Percentiles rank a stretch among this genome's conserved stretches.
These are phyloP conservation scores for Pangasius djambal DNA, from an alignment of 2,797 vertebrate genomes.

Conservation along the genomic window DNA sequence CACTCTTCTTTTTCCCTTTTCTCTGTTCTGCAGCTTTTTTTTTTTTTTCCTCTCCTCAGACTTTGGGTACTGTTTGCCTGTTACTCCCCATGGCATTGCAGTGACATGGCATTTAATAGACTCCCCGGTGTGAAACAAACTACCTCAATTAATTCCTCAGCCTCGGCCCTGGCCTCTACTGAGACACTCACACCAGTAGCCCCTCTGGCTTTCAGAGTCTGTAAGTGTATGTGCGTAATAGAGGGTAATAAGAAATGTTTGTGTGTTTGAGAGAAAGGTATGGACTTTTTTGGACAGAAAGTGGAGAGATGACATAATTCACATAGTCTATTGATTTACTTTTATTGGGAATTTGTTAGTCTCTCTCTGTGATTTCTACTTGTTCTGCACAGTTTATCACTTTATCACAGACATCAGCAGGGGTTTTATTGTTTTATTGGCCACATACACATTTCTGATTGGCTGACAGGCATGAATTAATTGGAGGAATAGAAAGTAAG, in stretches of 20 bases:
- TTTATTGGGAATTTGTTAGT: slow-evolving; percentile 30
- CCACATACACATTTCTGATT: neutral
- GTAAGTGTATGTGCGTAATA: slow-evolving; percentile 28
- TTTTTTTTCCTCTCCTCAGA: slow-evolving; percentile 33
- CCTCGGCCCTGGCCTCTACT: slow-evolving; percentile 75
- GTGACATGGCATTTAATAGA: slow-evolving; percentile 82
- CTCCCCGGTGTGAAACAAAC: slow-evolving; percentile 79
- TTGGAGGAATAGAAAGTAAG: neutral
- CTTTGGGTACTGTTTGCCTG: slow-evolving; percentile 71
- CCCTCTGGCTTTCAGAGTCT: slow-evolving; percentile 57
- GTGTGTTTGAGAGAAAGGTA: slow-evolving; percentile 22
- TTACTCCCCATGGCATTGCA: slow-evolving; percentile 72
- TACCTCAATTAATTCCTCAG: slow-evolving; percentile 80
- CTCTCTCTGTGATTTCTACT: neutral
- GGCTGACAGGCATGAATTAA: slow-evolving; percentile 4
- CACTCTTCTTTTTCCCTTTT: slow-evolving; percentile 28
- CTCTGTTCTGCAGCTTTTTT: slow-evolving; percentile 39
- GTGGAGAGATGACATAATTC: slow-evolving; percentile 35
- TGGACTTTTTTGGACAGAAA: slow-evolving; percentile 1
- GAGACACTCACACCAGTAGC: slow-evolving; percentile 65
- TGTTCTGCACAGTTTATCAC: neutral
- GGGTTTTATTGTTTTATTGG: neutral
- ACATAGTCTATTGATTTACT: slow-evolving; percentile 38
- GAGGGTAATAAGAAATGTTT: slow-evolving; percentile 10
- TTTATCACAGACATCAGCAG: slow-evolving; percentile 1